Evolutionary conservation across 2,888 invertebrate genomes (phyloP), one percentile per base, ranked within the genome.

Genomic region (Orthonevra nobilis): DNA sequence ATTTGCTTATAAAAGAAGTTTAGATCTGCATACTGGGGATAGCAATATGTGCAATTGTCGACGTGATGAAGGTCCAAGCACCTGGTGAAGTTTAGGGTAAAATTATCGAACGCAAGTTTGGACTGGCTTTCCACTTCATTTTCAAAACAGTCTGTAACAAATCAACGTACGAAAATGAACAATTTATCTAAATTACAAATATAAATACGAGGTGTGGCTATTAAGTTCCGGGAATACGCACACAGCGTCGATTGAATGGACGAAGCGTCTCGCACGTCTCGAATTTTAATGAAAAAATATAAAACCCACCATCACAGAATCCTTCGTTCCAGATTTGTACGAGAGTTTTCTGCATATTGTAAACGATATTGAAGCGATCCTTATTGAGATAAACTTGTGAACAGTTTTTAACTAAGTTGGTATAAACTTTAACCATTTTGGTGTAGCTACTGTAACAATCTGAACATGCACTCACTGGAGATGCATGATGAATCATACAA

Each of bases 281-380:
- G n/a, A n/a, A n/a, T n/a, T n/a, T n/a, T n/a, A n/a, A n/a, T n/a
- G n/a, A n/a, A n/a, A n/a, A n/a, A n/a, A n/a, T n/a, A 17, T 12
- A 10, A 17, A 26, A 50, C 69, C 42, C 28, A 79, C 79, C 73
- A 42, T 68, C 9, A 14, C 79, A 79, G 42, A 73, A 79, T 42
- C 42, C 73, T 23, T 48, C 68, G 15, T 73, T 63, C 79, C 79
- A 79, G 3, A 63, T 4, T 9, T 50, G 61, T 0, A 34, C 4
- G 0, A 73, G 32, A 2, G 4, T 4, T 4, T 34, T 40, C 3
- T 79, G 64, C 23, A 66, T 56, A 7, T 40, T 60, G 9, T 40
- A 54, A 2, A 66, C 48, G 20, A 79, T 6, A n/a, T 61, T 48
- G 1, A 72, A 48, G 3, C 48, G 77, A 12, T 79, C 73, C 7